Evolutionary conservation across 2,888 invertebrate genomes (phyloP).

Genomic region (Diachrysia chrysitis): DNA sequence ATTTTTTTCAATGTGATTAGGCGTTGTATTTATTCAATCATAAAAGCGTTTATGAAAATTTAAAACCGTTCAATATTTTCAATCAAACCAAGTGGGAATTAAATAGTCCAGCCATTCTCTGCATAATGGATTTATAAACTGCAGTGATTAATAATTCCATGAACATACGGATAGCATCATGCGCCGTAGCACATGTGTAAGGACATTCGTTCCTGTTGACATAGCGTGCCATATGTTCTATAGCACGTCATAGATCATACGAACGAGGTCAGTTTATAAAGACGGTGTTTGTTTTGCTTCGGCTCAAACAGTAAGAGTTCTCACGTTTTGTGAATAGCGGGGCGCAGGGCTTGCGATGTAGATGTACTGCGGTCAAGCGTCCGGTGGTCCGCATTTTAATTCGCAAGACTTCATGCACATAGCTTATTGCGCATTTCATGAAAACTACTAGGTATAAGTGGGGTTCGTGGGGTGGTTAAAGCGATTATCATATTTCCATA

Average conservation of each 20-base stretch:
- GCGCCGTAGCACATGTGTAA: conserved; percentile 19
- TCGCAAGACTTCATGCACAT: background rate
- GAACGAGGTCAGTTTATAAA: conserved; percentile 72
- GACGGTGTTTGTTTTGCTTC: conserved; percentile 66
- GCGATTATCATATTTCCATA: too few species aligned
- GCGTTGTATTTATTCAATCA: too few species aligned
- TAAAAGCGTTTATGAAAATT: too few species aligned
- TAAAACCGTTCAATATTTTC: too few species aligned
- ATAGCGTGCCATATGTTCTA: conserved; percentile 59
- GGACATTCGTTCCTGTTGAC: conserved; percentile 29
- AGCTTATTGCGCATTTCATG: background rate
- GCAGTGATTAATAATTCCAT: background rate
- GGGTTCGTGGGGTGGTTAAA: too few species aligned
- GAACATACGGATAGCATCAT: background rate
- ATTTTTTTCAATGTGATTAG: too few species aligned
- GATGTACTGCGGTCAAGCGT: conserved; percentile 2
- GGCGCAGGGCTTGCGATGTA: conserved; percentile 1
- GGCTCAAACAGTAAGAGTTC: conserved; percentile 60
- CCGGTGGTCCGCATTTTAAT: background rate
- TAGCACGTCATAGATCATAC: conserved; percentile 53
- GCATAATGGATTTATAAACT: too few species aligned
- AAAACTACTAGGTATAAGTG: background rate
- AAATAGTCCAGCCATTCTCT: too few species aligned
- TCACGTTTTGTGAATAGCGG: conserved; percentile 61
- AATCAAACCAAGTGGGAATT: too few species aligned